These are phyloP conservation scores for Sylvia borin DNA, from an alignment of 2,797 vertebrate genomes.

Conservation along the genomic window DNA sequence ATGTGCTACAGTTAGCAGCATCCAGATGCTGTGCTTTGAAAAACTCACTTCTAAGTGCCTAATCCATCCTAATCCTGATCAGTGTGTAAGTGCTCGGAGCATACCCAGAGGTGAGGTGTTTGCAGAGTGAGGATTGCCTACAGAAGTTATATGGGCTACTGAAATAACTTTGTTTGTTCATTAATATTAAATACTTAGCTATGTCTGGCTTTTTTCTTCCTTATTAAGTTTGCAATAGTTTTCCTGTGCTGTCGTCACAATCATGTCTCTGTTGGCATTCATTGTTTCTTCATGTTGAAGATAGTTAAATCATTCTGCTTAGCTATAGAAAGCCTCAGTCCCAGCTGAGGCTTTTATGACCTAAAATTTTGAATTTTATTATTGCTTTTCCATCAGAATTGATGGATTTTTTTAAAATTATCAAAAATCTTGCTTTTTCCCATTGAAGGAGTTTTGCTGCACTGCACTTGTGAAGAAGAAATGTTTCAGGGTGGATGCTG, in stretches of 20 bases:
- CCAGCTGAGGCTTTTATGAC: not conserved
- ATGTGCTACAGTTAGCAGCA: not conserved
- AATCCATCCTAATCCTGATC: not conserved
- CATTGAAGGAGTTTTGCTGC: not conserved
- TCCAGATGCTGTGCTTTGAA: not conserved
- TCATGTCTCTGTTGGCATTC: fast-evolving
- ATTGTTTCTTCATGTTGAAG: not conserved
- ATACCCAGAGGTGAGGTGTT: not conserved
- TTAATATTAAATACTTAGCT: not conserved
- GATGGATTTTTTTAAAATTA: too few species aligned
- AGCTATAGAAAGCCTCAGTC: not conserved
- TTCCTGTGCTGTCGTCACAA: fast-evolving
- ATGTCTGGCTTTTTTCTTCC: not conserved
- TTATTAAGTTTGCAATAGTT: not conserved
- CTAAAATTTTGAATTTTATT: not conserved
- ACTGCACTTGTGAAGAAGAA: not conserved
- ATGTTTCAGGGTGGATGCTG: not conserved
- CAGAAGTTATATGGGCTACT: not conserved
- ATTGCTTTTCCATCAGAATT: not conserved
- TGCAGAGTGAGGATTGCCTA: not conserved
- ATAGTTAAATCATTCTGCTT: not conserved
- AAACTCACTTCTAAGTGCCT: not conserved
- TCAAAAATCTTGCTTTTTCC: not conserved
- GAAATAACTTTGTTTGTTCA: not conserved
- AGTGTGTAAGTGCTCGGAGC: not conserved